Evolutionary conservation across 2,888 invertebrate species (phyloP), one percentile per base, ranked within the genome.

Genomic region (Muschampia plurimacula): DNA sequence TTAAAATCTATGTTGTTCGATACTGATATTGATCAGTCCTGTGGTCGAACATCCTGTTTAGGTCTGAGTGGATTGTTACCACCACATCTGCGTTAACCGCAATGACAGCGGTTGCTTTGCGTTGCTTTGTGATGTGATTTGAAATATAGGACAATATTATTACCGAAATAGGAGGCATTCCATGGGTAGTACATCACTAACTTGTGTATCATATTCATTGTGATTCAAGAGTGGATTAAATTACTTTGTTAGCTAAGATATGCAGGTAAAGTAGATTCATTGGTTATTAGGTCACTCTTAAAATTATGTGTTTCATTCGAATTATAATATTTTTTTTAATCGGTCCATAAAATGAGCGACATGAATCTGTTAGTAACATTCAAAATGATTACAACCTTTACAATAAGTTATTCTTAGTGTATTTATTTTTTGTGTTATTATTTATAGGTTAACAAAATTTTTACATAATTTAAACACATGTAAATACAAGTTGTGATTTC

Each of bases 1-100:
- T n/a, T 60, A 32, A 39, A 36, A 13, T 39, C 8, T 60, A 39
- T 60, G 39, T 39, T 39, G 39, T 39, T n/a, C 9, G 5, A 60
- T 32, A 39, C 32, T 60, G 36, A 60, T 60, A 60, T 39, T n/a
- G 32, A 59, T 60, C 22, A 28, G 28, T 57, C 28, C 60, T 60
- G 60, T 32, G 59, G 32, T 60, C 3, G 32, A 67, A n/a, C 55
- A 67, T 67, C 67, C 67, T 67, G 57, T 67, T 22, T 67, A 2
- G 2, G 13, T n/a, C 39, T 36, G 28, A n/a, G 57, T 55, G 8
- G 52, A 32, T 59, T 39, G 44, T 59, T 41, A 59, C 57, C 59
- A 52, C 36, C 15, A 66, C 52, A 66, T 55, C 8, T 67, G 39
- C 55, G 8, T 59, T 67, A 67, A 67, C 59, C 67, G 44, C 67